Conservation (phyloP, 2,797 vertebrate genomes). For the Pitangus sulphuratus region DNA sequence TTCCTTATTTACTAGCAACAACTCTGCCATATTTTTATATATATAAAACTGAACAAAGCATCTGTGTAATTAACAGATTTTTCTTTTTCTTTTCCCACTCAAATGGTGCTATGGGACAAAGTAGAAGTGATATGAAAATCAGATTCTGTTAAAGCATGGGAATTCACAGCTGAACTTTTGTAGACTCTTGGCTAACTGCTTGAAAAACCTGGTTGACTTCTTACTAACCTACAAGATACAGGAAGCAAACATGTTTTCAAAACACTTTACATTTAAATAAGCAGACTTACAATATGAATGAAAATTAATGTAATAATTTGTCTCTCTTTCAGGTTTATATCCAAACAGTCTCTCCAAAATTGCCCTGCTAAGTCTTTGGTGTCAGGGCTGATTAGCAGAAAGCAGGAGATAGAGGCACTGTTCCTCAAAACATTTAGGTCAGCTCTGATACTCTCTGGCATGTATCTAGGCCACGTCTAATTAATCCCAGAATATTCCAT, state of each 20-base stretch:
- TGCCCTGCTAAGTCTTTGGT: not conserved
- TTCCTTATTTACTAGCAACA: not conserved
- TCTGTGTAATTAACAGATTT: not conserved
- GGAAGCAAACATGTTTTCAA: not conserved
- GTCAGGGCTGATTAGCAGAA: slow-evolving; percentile 13
- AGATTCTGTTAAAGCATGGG: not conserved
- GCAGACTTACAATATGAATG: not conserved
- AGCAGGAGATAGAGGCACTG: not conserved
- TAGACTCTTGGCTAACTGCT: not conserved
- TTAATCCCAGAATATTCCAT: slow-evolving; percentile 30
- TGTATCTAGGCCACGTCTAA: slow-evolving; percentile 1
- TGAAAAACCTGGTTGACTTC: not conserved
- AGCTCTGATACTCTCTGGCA: not conserved
- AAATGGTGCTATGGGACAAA: not conserved
- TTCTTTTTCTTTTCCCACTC: not conserved
- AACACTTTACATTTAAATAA: not conserved
- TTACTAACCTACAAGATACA: not conserved
- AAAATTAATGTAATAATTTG: slow-evolving; percentile 12
- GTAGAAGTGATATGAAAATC: not conserved
- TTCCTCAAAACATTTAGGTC: slow-evolving; percentile 14
- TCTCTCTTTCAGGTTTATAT: not conserved
- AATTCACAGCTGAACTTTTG: not conserved
- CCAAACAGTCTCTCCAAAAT: not conserved
- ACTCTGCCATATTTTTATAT: not conserved
- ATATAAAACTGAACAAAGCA: not conserved